These are phyloP conservation scores for Pheucticus melanocephalus DNA, from an alignment of 2,113 vertebrate genomes.

Conservation along the genomic window DNA sequence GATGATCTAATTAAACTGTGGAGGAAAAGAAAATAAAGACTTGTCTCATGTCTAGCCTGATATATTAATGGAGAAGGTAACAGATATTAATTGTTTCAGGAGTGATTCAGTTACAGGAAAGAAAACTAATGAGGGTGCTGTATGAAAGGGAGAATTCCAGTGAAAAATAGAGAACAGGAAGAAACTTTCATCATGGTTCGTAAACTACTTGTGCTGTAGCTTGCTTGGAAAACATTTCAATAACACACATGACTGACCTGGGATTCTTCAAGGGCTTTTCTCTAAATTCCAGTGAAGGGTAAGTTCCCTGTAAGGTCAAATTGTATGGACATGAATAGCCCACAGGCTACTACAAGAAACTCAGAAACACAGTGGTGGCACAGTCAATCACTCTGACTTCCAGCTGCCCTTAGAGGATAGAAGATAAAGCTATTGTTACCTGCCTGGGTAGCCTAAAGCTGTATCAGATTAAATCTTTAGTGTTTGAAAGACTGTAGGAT, in stretches of 20 bases:
- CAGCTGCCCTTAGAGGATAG: conserved; percentile 4
- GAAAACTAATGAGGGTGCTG: conserved; percentile 5
- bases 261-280: conserved; percentile 48
- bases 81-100: conserved; percentile 36
- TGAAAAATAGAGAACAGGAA: conserved; percentile 20
- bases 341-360: background rate
- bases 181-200: conserved; percentile 9
- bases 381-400: conserved; percentile 44
- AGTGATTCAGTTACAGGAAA: conserved; percentile 34
- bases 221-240: conserved; percentile 27
- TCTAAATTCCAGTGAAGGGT: conserved; percentile 8
- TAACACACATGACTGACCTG: conserved; percentile 51
- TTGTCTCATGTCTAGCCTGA: conserved; percentile 41
- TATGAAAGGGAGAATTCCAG: background rate
- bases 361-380: conserved; percentile 10
- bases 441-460: conserved; percentile 21
- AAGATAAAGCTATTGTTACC: conserved; percentile 58
- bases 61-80: conserved; percentile 31
- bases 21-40: conserved; percentile 49
- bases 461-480: conserved; percentile 21
- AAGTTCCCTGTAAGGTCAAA: conserved; percentile 36
- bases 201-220: conserved; percentile 6
- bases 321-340: conserved; percentile 29
- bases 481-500: conserved; percentile 7
- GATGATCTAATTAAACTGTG: conserved; percentile 44